Evolutionary conservation across 2,797 vertebrate species (phyloP), one percentile per base, ranked within the genome.

Genomic region (Helostoma temminkii): DNA sequence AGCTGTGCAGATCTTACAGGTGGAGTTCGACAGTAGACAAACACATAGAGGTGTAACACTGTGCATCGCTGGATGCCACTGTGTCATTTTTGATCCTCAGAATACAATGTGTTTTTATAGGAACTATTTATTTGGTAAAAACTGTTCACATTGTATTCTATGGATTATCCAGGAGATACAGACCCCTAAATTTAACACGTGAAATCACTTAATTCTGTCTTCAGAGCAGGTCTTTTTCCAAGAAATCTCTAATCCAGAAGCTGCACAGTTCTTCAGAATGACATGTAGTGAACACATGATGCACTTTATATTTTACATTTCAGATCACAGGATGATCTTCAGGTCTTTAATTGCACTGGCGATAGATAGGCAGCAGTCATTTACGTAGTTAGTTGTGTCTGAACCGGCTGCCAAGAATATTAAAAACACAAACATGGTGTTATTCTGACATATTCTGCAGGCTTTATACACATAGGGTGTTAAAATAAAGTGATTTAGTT

Each of bases 301-400:
- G 81, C 79, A 82, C 85, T 83, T 88, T 81, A 77, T 48, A 18
- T 18, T 4, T 68, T 80, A 74, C 55, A 18, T 19, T 4, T 71
- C 43, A 28, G 52, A 55, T 64, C 60, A 30, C 62, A 50, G 71
- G 52, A 30, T 46, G 58, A 28, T 66, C 63, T 63, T 66, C 65
- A 65, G 79, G 65, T 68, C 70, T 54, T 65, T 32, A 19, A 18
- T 32, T 71, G 68, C 73, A 66, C 60, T 69, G 57, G 19, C 47
- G 53, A 45, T 37, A 74, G 39, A 21, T 15, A 9, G 57, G 0
- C 25, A 64, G 43, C 54, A 32, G 19, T 43, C 3, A 45, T 21
- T 30, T 24, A 18, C 11, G 24, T 66, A 58, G 46, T 41, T 36
- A 54, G 52, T 46, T 42, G 18, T 12, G 70, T 74, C 2, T 42